Evolutionary conservation across 2,113 vertebrate genomes (phyloP).

Genomic region (Recurvirostra avosetta): DNA sequence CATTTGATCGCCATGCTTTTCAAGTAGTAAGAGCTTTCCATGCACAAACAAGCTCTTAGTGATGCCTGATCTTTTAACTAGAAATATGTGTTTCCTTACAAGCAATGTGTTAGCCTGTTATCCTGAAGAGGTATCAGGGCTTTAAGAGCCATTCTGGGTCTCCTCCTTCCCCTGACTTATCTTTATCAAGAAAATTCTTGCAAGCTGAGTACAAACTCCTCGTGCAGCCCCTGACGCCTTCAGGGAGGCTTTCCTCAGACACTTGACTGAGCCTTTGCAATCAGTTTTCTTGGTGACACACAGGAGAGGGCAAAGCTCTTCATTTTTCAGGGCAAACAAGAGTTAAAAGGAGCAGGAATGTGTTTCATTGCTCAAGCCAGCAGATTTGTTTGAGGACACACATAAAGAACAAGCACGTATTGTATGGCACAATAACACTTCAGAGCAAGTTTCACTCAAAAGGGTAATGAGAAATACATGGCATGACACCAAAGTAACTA

Average conservation of each 20-base stretch:
- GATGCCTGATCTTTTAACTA: background rate
- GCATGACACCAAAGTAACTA: background rate
- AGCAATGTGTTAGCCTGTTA: background rate
- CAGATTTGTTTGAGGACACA: background rate
- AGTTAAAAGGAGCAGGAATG: background rate
- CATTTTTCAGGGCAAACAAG: background rate
- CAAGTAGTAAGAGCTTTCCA: background rate
- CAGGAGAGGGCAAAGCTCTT: background rate
- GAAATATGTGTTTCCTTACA: background rate
- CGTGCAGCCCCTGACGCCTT: fast-evolving
- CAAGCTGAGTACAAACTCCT: background rate
- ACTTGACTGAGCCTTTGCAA: background rate
- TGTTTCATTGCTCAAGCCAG: background rate
- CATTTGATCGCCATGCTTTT: background rate
- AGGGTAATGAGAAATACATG: background rate
- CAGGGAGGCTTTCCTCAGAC: background rate
- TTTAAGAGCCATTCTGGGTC: background rate
- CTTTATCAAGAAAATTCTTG: background rate
- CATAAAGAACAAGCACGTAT: background rate
- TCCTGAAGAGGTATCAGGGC: background rate
- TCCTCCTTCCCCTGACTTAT: background rate
- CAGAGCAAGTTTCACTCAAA: background rate
- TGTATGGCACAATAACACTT: background rate
- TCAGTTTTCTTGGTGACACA: background rate
- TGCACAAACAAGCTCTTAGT: background rate